Evolutionary conservation across 2,797 vertebrate genomes (phyloP).

Genomic region (Alauda arvensis): DNA sequence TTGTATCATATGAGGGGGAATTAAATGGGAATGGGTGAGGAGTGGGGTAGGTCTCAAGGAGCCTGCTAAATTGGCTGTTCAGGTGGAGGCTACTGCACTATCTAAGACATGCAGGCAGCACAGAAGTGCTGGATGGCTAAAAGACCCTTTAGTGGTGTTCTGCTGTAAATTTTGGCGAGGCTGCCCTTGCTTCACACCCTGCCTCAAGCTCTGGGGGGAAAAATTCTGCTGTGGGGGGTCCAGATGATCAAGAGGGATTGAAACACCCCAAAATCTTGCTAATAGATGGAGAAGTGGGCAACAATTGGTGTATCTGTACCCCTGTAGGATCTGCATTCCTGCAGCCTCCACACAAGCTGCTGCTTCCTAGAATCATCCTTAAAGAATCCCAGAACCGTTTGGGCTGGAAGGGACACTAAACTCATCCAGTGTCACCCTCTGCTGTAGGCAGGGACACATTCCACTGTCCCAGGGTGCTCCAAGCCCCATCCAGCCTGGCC

Average conservation of each 20-base stretch:
- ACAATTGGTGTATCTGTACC: rapidly evolving
- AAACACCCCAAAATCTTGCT: not conserved
- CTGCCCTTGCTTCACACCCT: not conserved
- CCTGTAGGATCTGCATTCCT: not conserved
- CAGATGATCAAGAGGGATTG: not conserved
- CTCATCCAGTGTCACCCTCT: not conserved
- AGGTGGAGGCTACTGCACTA: not conserved
- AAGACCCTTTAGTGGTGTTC: not conserved
- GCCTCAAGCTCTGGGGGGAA: not conserved
- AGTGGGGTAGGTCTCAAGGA: not conserved
- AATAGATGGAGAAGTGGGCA: not conserved
- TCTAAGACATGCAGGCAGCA: not conserved
- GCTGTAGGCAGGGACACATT: not conserved
- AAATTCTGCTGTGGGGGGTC: slow-evolving; percentile 13
- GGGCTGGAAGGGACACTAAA: not conserved
- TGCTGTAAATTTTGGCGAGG: not conserved
- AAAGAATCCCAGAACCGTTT: not conserved
- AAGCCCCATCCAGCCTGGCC: rapidly evolving
- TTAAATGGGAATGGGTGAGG: not conserved
- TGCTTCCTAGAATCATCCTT: not conserved
- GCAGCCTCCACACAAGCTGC: not conserved
- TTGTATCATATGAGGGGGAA: not conserved
- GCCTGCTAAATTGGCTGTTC: not conserved
- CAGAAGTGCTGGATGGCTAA: not conserved
- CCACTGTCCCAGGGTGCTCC: rapidly evolving